Evolutionary conservation across 1,140 invertebrate genomes (phyloP).

Genomic region (Armadillidium nasatum): DNA sequence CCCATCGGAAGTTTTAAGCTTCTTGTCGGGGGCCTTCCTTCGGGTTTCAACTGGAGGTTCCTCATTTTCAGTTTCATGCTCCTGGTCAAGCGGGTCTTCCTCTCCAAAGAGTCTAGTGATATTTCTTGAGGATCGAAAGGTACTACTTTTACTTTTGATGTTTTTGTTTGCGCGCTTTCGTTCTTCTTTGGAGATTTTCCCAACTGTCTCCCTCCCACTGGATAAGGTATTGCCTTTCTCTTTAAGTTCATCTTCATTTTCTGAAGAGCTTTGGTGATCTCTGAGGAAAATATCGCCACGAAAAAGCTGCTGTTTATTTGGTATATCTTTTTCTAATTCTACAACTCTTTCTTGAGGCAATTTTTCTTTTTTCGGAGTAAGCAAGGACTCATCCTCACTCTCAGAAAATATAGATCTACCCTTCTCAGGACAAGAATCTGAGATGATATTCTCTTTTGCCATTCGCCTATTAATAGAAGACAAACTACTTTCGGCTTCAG

Average conservation of each 20-base stretch:
- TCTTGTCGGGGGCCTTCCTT: slow-evolving; percentile 64
- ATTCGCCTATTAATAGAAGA: background rate
- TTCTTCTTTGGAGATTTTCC: slow-evolving; percentile 10
- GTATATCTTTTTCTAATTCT: slow-evolving; percentile 19
- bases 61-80: slow-evolving; percentile 41
- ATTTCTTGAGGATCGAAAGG: background rate
- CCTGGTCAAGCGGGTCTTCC: background rate
- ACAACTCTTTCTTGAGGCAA: slow-evolving; percentile 20
- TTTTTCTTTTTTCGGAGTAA: slow-evolving; percentile 27
- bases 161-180: slow-evolving; percentile 14
- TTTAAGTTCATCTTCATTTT: slow-evolving; percentile 30
- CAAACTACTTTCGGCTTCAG: background rate
- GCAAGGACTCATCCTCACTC: slow-evolving; percentile 37
- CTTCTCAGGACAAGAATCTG: background rate
- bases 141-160: background rate
- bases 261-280: slow-evolving; percentile 43
- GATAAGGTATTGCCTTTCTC: slow-evolving; percentile 14
- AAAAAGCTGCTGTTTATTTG: slow-evolving; percentile 40
- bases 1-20: slow-evolving; percentile 79
- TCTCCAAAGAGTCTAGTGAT: background rate
- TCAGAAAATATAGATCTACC: slow-evolving; percentile 43
- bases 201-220: background rate
- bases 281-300: slow-evolving; percentile 41
- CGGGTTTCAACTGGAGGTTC: slow-evolving; percentile 40
- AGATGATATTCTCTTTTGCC: background rate